phyloP scores from a whole-genome alignment of 1,140 invertebrate species.

The Muscidifurax raptorellus region DNA sequence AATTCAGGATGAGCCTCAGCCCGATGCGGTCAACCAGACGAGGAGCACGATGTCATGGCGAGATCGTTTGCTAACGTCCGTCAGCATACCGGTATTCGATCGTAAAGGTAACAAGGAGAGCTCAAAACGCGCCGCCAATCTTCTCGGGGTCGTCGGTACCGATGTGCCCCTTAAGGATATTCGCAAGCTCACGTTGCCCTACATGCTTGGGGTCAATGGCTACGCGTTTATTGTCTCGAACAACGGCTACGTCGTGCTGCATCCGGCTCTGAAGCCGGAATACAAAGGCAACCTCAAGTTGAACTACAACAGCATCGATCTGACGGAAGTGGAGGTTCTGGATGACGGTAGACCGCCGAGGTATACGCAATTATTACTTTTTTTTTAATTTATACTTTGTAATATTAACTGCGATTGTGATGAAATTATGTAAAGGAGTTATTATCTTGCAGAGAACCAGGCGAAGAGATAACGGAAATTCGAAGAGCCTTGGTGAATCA shows the following conservation, averaged over 20 bases:
- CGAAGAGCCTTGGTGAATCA: constrained; percentile 85
- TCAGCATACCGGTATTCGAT: constrained; percentile 91
- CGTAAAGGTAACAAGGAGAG: constrained; percentile 78
- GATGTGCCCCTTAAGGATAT: constrained; percentile 96
- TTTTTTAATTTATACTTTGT: too few species aligned
- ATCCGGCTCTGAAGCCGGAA: constrained; percentile 86
- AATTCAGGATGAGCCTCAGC: neutral
- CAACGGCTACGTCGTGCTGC: constrained; percentile 93
- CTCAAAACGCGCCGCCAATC: constrained; percentile 77
- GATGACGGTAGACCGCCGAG: constrained; percentile 80
- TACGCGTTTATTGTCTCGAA: constrained; percentile 97
- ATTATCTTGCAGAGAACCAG: constrained; percentile 67
- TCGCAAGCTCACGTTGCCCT: constrained; percentile 88
- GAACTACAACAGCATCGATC: constrained; percentile 97
- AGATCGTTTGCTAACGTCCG: constrained; percentile 84
- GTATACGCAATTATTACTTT: constrained; percentile 62
- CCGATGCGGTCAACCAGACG: neutral
- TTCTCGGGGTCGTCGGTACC: constrained; percentile 94
- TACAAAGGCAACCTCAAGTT: constrained; percentile 85
- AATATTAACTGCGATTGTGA: too few species aligned
- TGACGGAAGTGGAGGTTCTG: constrained; percentile 95
- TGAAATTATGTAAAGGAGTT: constrained; percentile 11
- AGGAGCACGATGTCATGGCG: neutral
- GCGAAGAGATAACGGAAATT: constrained; percentile 76
- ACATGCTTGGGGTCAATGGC: constrained; percentile 95